Base-by-base conservation (phyloP, 2,888 invertebrate species). In the Molorchus minor region DNA sequence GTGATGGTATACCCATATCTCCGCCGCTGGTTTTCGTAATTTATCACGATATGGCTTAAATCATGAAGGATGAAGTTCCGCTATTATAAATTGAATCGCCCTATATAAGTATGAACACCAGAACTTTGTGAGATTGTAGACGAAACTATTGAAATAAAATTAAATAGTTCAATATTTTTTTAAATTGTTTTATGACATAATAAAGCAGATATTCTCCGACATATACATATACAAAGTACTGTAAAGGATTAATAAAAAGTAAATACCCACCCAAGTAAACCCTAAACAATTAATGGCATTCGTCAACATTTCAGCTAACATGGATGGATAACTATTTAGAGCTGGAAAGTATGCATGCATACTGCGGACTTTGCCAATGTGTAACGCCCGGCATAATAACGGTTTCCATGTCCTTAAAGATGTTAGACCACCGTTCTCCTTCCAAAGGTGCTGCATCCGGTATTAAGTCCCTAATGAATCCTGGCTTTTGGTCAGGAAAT, bases 271-370 rank as follows among this genome's bases (percentile, higher is more conserved):
- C 98, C 98, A 98, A 7, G 98, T 98, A 75, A 98, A 98, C 62
- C 96, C 96, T 21, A 98, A 81, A 67, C 95, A 96, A 76, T 95
- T 95, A 65, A 98, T 91, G 1, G 95, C 95, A 76, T 97, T 95
- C 1, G 97, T 92, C 56, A 98, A 80, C 96, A 98, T 97, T 69
- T 98, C 98, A 0, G 96, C 98, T 76, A 98, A 84, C 57, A 98
- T 85, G 0, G 98, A 97, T 0, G 97, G 96, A 73, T 91, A 96
- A 12, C 94, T 95, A 73, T 94, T 97, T 47, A 97, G 83, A 0
- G 97, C 96, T 0, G 98, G 98, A 81, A 97, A 98, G 79, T 98
- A 98, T 0, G 96, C 98, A 78, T 98, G 98, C 97, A 97, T 98
- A 75, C n/a, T 96, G 92, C 0, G 98, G 98, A 77, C 94, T 94